Evolutionary conservation across 2,797 vertebrate species (phyloP).

Genomic region (Apogon hyalosoma): DNA sequence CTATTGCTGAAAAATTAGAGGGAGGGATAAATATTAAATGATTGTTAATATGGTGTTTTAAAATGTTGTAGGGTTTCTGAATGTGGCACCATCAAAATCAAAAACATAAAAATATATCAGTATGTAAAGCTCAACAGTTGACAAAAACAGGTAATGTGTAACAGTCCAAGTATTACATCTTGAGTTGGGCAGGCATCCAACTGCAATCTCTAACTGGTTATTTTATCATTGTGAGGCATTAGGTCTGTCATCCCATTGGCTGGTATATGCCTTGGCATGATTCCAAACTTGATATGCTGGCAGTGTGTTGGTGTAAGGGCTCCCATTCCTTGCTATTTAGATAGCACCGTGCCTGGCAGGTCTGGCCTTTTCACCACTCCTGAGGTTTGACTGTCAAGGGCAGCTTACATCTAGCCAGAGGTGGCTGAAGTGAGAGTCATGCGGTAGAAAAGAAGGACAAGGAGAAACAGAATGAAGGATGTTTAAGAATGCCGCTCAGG

Average conservation of each 20-base stretch:
- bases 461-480: constrained; percentile 44
- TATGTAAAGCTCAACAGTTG: constrained; percentile 11
- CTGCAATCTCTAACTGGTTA: constrained; percentile 62
- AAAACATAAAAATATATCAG: not conserved
- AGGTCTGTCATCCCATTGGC: constrained; percentile 57
- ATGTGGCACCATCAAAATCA: not conserved
- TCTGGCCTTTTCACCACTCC: constrained; percentile 57
- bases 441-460: constrained; percentile 43
- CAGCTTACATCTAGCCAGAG: constrained; percentile 54
- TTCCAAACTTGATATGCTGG: constrained; percentile 60
- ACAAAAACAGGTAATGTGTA: constrained; percentile 34
- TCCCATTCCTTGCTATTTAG: constrained; percentile 60
- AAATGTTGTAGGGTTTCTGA: constrained; percentile 29
- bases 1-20: constrained; percentile 14
- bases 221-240: constrained; percentile 69
- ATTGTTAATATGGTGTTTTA: constrained; percentile 28
- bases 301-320: constrained; percentile 51
- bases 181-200: constrained; percentile 51
- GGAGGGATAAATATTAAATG: constrained; percentile 39
- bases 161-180: constrained; percentile 39
- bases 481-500: constrained; percentile 83
- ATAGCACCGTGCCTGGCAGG: constrained; percentile 53
- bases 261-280: constrained; percentile 58
- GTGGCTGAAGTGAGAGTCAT: constrained; percentile 46
- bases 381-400: constrained; percentile 58